phyloP scores from a whole-genome alignment of 2,888 invertebrate species.

The Lasiommata megera region DNA sequence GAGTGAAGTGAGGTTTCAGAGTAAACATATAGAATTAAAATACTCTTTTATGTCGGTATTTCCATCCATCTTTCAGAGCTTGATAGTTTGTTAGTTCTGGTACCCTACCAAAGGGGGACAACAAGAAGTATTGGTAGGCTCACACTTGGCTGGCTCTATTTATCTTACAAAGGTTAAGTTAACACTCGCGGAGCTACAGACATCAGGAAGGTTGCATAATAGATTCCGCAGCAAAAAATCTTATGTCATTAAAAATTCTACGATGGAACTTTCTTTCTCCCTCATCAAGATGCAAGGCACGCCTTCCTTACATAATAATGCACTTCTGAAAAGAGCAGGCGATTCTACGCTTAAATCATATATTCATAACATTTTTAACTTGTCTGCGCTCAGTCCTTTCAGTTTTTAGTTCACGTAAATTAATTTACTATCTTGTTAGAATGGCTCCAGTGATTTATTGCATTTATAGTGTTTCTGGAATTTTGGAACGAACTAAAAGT shows the following conservation, averaged over 20 bases:
- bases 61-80: too few relatives aligned
- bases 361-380: conserved; percentile 13
- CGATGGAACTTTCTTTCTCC: conserved; percentile 14
- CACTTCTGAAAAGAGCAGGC: conserved; percentile 12
- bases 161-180: neutral
- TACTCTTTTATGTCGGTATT: too few relatives aligned
- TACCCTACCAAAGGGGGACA: too few relatives aligned
- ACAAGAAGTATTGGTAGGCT: too few relatives aligned
- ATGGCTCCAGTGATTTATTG: too few relatives aligned
- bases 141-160: neutral
- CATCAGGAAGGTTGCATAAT: neutral
- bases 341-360: conserved; percentile 9
- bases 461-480: too few relatives aligned
- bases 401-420: neutral
- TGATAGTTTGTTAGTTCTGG: too few relatives aligned
- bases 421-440: neutral
- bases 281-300: conserved; percentile 23
- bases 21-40: too few relatives aligned
- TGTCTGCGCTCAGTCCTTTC: neutral
- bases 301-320: conserved; percentile 17
- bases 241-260: conserved; percentile 12
- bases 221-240: neutral
- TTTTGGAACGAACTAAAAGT: too few relatives aligned
- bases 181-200: neutral
- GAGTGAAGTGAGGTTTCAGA: too few relatives aligned